phyloP scores from a whole-genome alignment of 2,888 invertebrate species.

The Xylocampa areola region DNA sequence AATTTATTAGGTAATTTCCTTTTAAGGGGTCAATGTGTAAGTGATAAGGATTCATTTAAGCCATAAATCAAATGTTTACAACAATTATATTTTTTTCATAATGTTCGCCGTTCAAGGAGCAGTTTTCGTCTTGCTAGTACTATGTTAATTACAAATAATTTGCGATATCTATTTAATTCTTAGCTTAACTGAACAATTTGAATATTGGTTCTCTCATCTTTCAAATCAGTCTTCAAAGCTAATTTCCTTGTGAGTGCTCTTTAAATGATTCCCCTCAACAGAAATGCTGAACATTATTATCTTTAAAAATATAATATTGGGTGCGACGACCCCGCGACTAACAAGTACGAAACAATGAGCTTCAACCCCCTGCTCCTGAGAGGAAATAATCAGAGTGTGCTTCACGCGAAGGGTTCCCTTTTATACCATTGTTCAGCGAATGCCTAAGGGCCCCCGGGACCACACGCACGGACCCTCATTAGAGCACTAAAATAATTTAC shows the following conservation, averaged over 20 bases:
- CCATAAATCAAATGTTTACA: too few species aligned
- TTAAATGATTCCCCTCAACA: constrained; percentile 49
- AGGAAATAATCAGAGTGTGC: constrained; percentile 80
- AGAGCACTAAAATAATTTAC: constrained; percentile 76
- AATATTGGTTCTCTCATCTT: constrained; percentile 23
- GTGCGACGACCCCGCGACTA: constrained; percentile 72
- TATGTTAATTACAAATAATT: too few species aligned
- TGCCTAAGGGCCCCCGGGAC: constrained; percentile 57
- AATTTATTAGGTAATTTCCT: too few species aligned
- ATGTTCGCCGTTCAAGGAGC: too few species aligned
- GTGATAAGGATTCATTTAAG: too few species aligned
- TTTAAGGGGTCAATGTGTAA: too few species aligned
- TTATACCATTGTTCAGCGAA: constrained; percentile 68
- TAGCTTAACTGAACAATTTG: background rate
- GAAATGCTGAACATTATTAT: constrained; percentile 41
- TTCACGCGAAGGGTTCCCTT: constrained; percentile 67
- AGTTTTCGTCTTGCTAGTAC: too few species aligned
- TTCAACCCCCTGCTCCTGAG: constrained; percentile 68
- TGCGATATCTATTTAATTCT: too few species aligned
- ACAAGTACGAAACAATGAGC: constrained; percentile 72
- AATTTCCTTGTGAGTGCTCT: constrained; percentile 41
- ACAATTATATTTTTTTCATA: too few species aligned
- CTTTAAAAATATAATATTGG: constrained; percentile 46
- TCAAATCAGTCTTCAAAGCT: constrained; percentile 26
- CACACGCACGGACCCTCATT: constrained; percentile 71